These are phyloP conservation scores for Casuarius casuarius DNA, from an alignment of 2,113 vertebrate species.

Conservation along the genomic window DNA sequence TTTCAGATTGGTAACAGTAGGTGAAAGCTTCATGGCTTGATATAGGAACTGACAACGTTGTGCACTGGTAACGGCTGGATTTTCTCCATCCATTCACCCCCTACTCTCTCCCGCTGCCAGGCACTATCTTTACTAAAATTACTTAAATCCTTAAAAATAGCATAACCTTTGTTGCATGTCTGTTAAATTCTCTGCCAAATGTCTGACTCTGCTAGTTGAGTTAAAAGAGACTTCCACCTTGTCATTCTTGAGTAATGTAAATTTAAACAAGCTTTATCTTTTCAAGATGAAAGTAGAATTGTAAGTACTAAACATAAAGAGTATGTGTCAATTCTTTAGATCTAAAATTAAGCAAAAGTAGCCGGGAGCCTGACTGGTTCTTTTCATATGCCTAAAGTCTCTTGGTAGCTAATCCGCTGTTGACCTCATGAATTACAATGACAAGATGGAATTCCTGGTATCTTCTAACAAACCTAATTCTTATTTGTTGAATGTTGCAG, in stretches of 20 bases:
- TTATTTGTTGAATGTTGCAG: not conserved
- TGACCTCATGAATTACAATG: not conserved
- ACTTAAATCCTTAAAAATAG: not conserved
- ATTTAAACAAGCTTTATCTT: not conserved
- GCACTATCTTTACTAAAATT: slow-evolving; percentile 14
- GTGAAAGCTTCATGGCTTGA: not conserved
- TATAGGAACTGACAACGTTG: not conserved
- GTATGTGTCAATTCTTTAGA: not conserved
- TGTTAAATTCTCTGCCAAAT: slow-evolving; percentile 39
- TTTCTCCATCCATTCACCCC: slow-evolving; percentile 54
- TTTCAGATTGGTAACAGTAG: not conserved
- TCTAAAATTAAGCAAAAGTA: not conserved
- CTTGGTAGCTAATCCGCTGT: not conserved
- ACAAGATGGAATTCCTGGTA: not conserved
- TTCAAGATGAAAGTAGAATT: not conserved
- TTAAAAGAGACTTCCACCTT: slow-evolving; percentile 24
- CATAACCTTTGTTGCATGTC: not conserved
- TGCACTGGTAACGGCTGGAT: slow-evolving; percentile 50
- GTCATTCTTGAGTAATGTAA: not conserved
- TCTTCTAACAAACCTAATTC: not conserved
- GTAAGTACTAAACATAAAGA: not conserved
- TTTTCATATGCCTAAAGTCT: not conserved
- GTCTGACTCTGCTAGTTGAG: slow-evolving; percentile 37
- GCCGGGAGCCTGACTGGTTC: not conserved
- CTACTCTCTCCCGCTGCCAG: slow-evolving; percentile 34